Evolutionary conservation across 2,888 invertebrate genomes (phyloP), one percentile per base, ranked within the genome.

Genomic region (Drosophila hamatofila): DNA sequence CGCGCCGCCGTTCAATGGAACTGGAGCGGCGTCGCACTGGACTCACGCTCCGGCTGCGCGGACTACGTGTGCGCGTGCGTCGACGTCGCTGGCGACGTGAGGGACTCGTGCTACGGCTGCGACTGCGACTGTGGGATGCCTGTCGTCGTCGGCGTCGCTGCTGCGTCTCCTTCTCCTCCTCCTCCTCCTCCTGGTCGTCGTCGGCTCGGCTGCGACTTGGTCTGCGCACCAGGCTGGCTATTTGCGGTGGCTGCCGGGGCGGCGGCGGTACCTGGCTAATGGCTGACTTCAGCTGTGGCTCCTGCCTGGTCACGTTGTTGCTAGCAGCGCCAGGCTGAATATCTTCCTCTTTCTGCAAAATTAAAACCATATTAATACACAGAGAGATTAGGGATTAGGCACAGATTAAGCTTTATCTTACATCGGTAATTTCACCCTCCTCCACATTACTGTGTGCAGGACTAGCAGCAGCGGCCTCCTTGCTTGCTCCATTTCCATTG

Each of bases 1-100:
- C 74, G 1, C 91, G 90, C 18, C 91, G 63, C 5, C 91, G 83
- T 56, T 91, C 91, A 42, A 91, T 16, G 0, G 91, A 91, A 27
- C 61, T 77, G 4, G 92, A 90, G 18, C 91, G 87, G 2, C 89
- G 66, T 3, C 85, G 78, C 18, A 64, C 61, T 12, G 77, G 72
- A 48, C 80, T 87, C 2, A 27, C 12, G 58, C 78, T 70, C 14
- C 60, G 57, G 61, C 79, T 74, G 23, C 75, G 64, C 41, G 75
- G 58, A 62, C 79, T 74, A 21, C 65, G 52, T 27, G 72, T 54
- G 37, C 74, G 84, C 21, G 78, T 58, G 60, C 78, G 83, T 6
- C 76, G 65, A 0, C 89, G 76, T 30, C 81, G 52, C n/a, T 52
- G 80, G 6, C 58, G 41, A 21, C 69, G 67, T 2, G 68, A 55